Evolutionary conservation across 2,113 vertebrate genomes (phyloP), one percentile per base, ranked within the genome.

Genomic region (Gallinago jamesoni): DNA sequence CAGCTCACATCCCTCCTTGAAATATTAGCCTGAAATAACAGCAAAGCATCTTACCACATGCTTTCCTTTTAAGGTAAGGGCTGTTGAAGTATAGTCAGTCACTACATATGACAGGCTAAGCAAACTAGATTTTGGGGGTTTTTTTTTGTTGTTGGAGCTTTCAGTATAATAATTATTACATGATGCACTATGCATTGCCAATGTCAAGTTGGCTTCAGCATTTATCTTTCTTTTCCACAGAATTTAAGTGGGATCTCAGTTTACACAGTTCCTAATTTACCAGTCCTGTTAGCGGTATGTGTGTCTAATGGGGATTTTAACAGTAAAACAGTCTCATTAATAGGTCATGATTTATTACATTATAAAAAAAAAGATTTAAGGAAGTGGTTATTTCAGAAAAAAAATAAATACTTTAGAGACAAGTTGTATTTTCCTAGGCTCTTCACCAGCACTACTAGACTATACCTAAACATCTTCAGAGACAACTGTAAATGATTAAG

Each of bases 331-430:
- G 50, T 68, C 87, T 72, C 8, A 5, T 84, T 96, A 96, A 96
- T 75, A 94, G 78, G 53, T 82, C 5, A 7, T 89, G 97, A 97
- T 96, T 97, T 96, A 97, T 94, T 96, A 90, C 73, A 77, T 82
- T 94, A 88, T 89, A 93, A 37, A 37, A 37, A 37, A 37, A 37
- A 37, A 37, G 35, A 37, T 37, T 37, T 37, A 37, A 37, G 35
- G 35, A 37, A 37, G 35, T 37, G 35, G 35, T 37, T 37, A 79
- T 90, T 83, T 84, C 76, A 84, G 87, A 83, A 77, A 70, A 78
- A 9, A 70, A 78, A 9, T 1, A 89, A 37, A 14, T 75, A 62
- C 80, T 84, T 96, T 60, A 77, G 88, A 93, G 47, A 70, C 21
- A 1, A 90, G 25, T 43, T 91, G 30, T 90, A 60, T 97, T 97